Evolutionary conservation across 2,113 vertebrate species (phyloP), one percentile per base, ranked within the genome.

Genomic region (Vanacampus margaritifer): DNA sequence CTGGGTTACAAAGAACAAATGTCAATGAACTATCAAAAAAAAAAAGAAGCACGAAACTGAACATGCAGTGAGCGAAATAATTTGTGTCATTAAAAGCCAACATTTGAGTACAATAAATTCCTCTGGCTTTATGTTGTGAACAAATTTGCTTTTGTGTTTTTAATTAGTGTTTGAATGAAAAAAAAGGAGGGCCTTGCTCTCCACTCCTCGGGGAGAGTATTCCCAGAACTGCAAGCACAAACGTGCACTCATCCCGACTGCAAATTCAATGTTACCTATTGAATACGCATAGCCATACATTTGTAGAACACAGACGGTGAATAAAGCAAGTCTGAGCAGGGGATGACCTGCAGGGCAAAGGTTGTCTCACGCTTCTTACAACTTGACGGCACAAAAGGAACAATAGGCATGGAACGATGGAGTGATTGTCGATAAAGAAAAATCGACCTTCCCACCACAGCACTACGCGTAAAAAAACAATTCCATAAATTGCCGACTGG

Each of bases 271-370:
- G 24, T 54, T 16, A 9, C 51, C 51, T 13, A 13, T 54, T 14
- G 12, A 51, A 51, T n/a, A 23, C 21, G 9, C 48, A 51, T 51
- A 51, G 6, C 48, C 51, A 24, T 24, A 70, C 72, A 85, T 88
- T 88, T 84, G 87, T 76, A 73, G 81, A 80, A 37, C 69, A 71
- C 50, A 75, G 62, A 79, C 66, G 57, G 72, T 60, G 64, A 81
- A 70, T 43, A 57, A 72, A 69, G 56, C 86, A 76, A 78, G 88
- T 80, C 71, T 76, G 28, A 70, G 77, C 86, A 86, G 58, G 82
- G 64, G 56, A 72, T 62, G 39, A 66, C 68, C 81, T 79, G 13
- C 67, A 78, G 17, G 45, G 45, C 45, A 2, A 46, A 6, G 17
- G 14, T 13, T 7, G 17, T 19, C 6, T 46, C 6, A 6, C 17